Percentiles rank a stretch among this genome's conserved stretches.
Evolutionary conservation across 2,888 invertebrate species (phyloP).

Genomic region (Harpalus rufipes): DNA sequence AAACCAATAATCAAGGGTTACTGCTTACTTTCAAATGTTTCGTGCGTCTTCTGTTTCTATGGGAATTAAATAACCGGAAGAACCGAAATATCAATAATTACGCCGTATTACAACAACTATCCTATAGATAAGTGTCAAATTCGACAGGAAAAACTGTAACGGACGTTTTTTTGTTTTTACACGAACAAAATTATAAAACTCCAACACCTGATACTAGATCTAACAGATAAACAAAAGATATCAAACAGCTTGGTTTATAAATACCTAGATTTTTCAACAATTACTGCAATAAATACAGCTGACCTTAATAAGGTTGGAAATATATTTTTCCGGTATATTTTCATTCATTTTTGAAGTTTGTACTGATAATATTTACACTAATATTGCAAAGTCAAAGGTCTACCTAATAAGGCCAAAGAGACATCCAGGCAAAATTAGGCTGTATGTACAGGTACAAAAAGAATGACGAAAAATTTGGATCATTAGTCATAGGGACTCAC

Average conservation of each 20-base stretch:
- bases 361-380: conserved; percentile 61
- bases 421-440: conserved; percentile 74
- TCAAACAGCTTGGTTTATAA: conserved; percentile 41
- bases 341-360: conserved; percentile 46
- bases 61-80: conserved; percentile 54
- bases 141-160: conserved; percentile 32
- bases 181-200: conserved; percentile 13
- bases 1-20: conserved; percentile 57
- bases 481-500: conserved; percentile 50
- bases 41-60: conserved; percentile 55
- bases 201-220: conserved; percentile 8
- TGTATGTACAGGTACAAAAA: conserved; percentile 70
- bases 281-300: conserved; percentile 33
- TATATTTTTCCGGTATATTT: conserved; percentile 20
- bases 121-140: conserved; percentile 33
- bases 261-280: conserved; percentile 23
- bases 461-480: conserved; percentile 50
- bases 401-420: conserved; percentile 75
- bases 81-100: conserved; percentile 50
- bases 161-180: not conserved
- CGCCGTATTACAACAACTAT: conserved; percentile 34
- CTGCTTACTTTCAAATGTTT: conserved; percentile 56
- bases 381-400: conserved; percentile 73
- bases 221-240: conserved; percentile 34
- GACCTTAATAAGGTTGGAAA: conserved; percentile 26